Evolutionary conservation across 2,113 vertebrate species (phyloP), one percentile per base, ranked within the genome.

Genomic region (Dinomys branickii): DNA sequence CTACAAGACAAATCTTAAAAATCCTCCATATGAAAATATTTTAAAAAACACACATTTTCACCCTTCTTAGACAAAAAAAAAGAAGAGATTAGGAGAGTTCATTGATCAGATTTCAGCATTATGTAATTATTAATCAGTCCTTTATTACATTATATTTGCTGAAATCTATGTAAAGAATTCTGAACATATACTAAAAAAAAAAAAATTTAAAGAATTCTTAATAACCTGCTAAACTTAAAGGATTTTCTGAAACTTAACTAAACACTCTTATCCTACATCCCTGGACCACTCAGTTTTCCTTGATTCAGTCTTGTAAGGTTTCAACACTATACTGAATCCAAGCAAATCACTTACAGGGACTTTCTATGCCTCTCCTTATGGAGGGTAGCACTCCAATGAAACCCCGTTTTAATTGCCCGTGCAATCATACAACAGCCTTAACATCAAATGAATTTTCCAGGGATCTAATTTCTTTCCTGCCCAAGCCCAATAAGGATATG

Each of bases 401-500:
- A n/a, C n/a, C n/a, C n/a, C n/a, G n/a, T n/a, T n/a, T n/a, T 52
- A 69, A 78, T 58, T 33, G 89, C 38, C 41, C 44, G 59, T 7
- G 7, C 8, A 73, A 47, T 95, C 24, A 81, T 7, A 3, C 7
- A 59, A 88, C 10, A 91, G 28, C 35, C 69, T 88, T 84, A 91
- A 82, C 5, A 85, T 33, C 58, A 65, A 86, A 90, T 54, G 63
- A 85, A 88, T 87, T 94, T 92, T 86, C n/a, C 44, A 96, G 59
- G 52, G 10, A 47, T 56, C 56, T 44, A 63, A 73, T 63, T 86
- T 81, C 65, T 50, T 93, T 35, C 19, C 73, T 67, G 26, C 6
- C 12, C n/a, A 75, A 85, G 16, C 7, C 52, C 54, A 96, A 35
- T 52, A n/a, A 96, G 33, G 30, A 91, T 41, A 88, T 80, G 44